Base-by-base conservation (phyloP, 2,113 vertebrate genomes). In the Oreochromis niloticus region DNA sequence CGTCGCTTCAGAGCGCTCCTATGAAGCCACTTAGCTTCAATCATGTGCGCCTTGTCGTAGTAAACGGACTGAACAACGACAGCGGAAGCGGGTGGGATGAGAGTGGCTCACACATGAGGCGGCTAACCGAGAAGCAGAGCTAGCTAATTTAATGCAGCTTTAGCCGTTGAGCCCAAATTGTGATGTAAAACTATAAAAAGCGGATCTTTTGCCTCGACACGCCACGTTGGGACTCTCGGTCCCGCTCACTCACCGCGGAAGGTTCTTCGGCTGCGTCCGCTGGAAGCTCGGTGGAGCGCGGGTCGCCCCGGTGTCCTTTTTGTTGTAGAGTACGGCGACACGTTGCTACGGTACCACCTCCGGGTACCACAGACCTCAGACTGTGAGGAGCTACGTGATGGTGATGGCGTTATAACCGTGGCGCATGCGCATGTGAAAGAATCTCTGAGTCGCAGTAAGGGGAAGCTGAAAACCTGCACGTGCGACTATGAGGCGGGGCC, bases 391-490 rank as follows among this genome's bases (percentile, higher is more conserved):
- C 11, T 30, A 7, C 17, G 2, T 8, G 48, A 81, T 41, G 82
- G 52, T 52, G 85, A 78, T 22, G 83, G 52, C 34, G 12, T 54
- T 22, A 8, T 52, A 1, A 11, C 7, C 6, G 2, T 36, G 3
- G 86, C 93, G 91, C 92, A 93, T 94, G 92, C 93, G 93, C 7
- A 89, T 4, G 10, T 48, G 27, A 10, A 39, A n/a, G 14, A 22
- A n/a, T 56, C 24, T 56, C 1, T 1, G 1, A 43, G 61, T 9
- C 2, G 4, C 19, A 4, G 9, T 4, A 32, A 17, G 27, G 16
- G 73, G 82, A 88, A 87, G 87, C 86, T 82, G 80, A 41, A 9
- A 7, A 39, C 66, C 2, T 10, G 71, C 85, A 91, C 19, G 81
- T 89, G 84, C 41, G 24, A 5, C 11, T 1, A 2, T 22, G 19